Conservation (phyloP, 2,888 invertebrate genomes). For the Dorcus parallelipipedus region DNA sequence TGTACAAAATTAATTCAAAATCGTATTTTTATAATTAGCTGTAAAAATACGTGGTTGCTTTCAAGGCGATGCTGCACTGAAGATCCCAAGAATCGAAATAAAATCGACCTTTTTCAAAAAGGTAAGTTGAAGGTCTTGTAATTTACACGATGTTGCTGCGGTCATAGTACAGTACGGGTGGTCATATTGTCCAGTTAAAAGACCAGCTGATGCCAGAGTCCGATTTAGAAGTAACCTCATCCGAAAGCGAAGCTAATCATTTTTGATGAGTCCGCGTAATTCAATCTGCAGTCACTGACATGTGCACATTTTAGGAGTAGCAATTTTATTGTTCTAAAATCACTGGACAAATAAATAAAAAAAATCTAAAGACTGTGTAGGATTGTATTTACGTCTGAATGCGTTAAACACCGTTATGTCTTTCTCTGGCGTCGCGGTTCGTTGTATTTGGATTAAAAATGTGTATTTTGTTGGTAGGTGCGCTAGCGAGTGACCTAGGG, state of each 20-base stretch:
- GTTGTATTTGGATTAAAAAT: neutral
- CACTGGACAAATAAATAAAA: neutral
- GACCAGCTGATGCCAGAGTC: conserved; percentile 8
- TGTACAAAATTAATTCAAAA: conserved; percentile 5
- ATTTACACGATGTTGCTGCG: neutral
- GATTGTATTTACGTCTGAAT: neutral
- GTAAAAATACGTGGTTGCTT: neutral
- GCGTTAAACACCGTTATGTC: neutral
- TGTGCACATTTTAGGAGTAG: neutral
- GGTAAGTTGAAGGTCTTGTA: conserved; percentile 3
- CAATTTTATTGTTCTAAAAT: neutral
- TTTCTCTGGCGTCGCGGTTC: neutral
- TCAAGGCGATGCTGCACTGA: conserved; percentile 3
- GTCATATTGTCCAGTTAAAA: neutral
- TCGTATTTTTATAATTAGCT: conserved; percentile 7
- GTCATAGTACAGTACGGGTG: neutral
- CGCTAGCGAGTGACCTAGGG: conserved; percentile 6
- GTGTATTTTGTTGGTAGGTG: conserved; percentile 11
- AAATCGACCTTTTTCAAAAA: neutral
- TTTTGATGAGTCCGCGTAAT: neutral
- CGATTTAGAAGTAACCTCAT: neutral
- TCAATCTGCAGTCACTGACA: neutral
- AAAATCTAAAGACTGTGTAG: neutral
- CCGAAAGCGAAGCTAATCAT: neutral
- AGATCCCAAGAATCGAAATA: neutral